These are phyloP conservation scores for Zelostemma sp. DNA, from an alignment of 1,140 invertebrate genomes.

Conservation along the genomic window DNA sequence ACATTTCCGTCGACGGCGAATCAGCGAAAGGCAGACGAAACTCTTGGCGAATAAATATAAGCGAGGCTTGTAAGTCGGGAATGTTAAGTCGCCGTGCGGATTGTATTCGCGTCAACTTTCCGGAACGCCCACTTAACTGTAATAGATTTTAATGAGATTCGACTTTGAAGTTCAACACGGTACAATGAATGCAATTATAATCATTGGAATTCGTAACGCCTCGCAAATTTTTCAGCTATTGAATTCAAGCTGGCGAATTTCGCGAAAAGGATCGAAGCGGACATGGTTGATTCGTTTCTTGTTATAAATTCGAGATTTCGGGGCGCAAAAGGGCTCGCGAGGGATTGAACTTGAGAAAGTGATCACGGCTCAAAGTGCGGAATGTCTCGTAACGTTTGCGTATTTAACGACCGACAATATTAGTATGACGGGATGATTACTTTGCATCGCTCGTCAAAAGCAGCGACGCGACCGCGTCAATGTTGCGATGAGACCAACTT, in stretches of 20 bases:
- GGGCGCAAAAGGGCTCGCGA: no score
- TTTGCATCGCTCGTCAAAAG: conserved; percentile 26
- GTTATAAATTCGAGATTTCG: no score
- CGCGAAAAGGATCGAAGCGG: no score
- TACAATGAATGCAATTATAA: conserved; percentile 35
- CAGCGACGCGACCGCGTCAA: conserved; percentile 20
- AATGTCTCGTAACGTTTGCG: conserved; percentile 20
- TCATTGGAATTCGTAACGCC: conserved; percentile 30
- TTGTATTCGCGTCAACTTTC: conserved; percentile 40
- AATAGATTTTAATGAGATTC: conserved; percentile 43
- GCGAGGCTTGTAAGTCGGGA: conserved; percentile 42
- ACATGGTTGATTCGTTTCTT: no score
- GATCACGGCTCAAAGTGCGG: no score
- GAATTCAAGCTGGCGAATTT: conserved; percentile 20
- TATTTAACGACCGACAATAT: conserved; percentile 26
- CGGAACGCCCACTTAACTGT: conserved; percentile 34
- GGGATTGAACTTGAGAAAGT: conserved; percentile 12
- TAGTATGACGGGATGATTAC: conserved; percentile 23
- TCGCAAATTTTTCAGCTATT: conserved; percentile 16
- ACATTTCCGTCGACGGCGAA: conserved; percentile 42
- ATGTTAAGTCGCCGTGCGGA: conserved; percentile 42
- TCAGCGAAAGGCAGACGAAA: conserved; percentile 36
- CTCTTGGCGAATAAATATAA: conserved; percentile 47
- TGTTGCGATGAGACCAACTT: conserved; percentile 26
- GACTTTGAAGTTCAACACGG: conserved; percentile 39